These are phyloP conservation scores for Megaustenia siamemsis DNA, from an alignment of 2,888 invertebrate species.

Conservation along the genomic window DNA sequence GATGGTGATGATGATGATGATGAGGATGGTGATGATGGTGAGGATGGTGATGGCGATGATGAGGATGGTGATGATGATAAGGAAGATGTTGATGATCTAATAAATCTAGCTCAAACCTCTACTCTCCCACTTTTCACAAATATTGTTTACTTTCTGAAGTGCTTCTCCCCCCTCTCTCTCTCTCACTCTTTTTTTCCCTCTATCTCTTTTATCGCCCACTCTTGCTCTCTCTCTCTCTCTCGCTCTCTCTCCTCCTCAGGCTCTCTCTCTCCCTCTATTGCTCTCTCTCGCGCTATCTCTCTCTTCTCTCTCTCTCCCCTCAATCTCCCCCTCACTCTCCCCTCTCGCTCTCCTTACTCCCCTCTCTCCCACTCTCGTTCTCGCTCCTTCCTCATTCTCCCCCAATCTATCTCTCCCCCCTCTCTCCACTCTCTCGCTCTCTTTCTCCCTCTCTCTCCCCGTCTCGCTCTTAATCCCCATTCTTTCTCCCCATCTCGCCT, in stretches of 20 bases:
- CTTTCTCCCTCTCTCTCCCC: background rate
- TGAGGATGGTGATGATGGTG: too few relatives aligned
- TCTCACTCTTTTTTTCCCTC: background rate
- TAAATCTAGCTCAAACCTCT: too few relatives aligned
- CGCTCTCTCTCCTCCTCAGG: background rate
- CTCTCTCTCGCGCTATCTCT: background rate
- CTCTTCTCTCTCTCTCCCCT: background rate
- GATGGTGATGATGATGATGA: too few relatives aligned
- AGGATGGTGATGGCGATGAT: too few relatives aligned
- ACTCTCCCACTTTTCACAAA: background rate
- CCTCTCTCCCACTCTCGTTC: background rate
- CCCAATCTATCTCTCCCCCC: background rate
- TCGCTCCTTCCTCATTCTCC: too few relatives aligned
- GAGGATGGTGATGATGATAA: too few relatives aligned
- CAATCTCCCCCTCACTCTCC: too few relatives aligned
- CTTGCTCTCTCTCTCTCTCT: background rate
- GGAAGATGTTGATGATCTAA: background rate
- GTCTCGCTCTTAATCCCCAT: background rate
- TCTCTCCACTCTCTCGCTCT: background rate
- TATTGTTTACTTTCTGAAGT: background rate
- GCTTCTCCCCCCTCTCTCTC: background rate
- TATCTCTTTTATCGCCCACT: background rate
- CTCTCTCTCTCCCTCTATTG: background rate
- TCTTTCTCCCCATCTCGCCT: background rate
- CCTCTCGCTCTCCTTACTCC: background rate